Conservation (phyloP, 2,888 invertebrate genomes). For the Hirtodrosophila cameraria region DNA sequence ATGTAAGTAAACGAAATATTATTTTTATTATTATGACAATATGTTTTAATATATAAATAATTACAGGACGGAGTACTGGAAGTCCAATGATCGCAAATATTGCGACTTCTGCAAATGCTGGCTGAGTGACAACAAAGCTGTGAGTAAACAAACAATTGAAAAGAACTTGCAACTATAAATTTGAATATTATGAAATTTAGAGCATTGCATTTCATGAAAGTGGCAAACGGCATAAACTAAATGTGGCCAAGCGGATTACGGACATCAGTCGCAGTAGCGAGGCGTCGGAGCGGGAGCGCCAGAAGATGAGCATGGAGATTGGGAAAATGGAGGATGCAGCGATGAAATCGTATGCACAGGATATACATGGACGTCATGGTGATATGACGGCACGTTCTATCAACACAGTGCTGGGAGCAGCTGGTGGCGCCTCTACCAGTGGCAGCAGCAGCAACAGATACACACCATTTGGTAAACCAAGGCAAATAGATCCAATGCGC, state of each 20-base stretch:
- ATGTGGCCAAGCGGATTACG: slow-evolving; percentile 93
- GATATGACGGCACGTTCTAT: slow-evolving; percentile 83
- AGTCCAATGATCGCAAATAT: slow-evolving; percentile 96
- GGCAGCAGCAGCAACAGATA: too few relatives aligned
- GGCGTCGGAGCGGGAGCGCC: slow-evolving; percentile 90
- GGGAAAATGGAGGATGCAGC: slow-evolving; percentile 96
- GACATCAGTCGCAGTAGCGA: slow-evolving; percentile 93
- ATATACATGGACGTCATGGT: slow-evolving; percentile 86
- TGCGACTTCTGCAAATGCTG: slow-evolving; percentile 99
- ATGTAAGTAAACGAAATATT: too few relatives aligned
- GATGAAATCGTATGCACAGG: slow-evolving; percentile 93
- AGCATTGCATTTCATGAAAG: slow-evolving; percentile 97
- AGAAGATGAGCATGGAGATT: slow-evolving; percentile 91
- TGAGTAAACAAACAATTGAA: slow-evolving; percentile 84
- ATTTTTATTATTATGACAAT: too few relatives aligned
- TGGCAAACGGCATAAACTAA: slow-evolving; percentile 96
- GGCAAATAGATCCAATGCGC: slow-evolving; percentile 83
- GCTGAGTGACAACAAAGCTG: slow-evolving; percentile 98
- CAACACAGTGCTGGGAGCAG: slow-evolving; percentile 71
- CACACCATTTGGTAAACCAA: slow-evolving; percentile 71
- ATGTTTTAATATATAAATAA: background rate
- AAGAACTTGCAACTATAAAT: too few relatives aligned
- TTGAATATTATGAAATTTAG: slow-evolving; percentile 85
- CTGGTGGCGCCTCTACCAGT: slow-evolving; percentile 87
- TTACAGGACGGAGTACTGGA: slow-evolving; percentile 97